Base-by-base conservation (phyloP, 2,888 invertebrate species). In the Argynnis bischoffii region DNA sequence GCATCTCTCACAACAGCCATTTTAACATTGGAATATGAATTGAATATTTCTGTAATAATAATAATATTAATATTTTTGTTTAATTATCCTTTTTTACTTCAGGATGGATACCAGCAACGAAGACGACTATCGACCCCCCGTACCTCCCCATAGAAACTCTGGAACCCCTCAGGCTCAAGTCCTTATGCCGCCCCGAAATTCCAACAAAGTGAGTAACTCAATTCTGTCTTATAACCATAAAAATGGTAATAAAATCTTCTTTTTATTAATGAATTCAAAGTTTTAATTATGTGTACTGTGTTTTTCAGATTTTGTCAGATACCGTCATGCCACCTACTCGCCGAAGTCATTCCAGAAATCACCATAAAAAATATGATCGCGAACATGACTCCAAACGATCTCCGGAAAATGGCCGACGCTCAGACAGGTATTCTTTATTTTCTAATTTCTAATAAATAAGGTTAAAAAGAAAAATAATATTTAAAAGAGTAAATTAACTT, bases 121-220 rank as follows among this genome's bases (percentile, higher is more conserved):
- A 73, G 89, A 87, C 77, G 96, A 96, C 74, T 97, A 97, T 89
- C 94, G 96, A 76, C 97, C 97, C 5, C 97, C 97, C n/a, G 96
- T 97, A 66, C 97, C 97, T 26, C 98, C 97, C 46, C 97, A 97
- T 82, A 93, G 97, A 76, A 96, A 96, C 87, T 94, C 96, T 50
- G 94, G 94, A 26, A 90, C 94, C 51, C 83, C 88, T 47, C 87
- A 85, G 71, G 83, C 84, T 51, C 88, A 85, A 68, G 74, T 85
- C 65, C 89, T 89, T 50, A 82, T 86, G 72, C 91, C 89, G 41
- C 88, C 88, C 50, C 79, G 91, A 64, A 93, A 94, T 76, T 87
- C 93, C 50, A 79, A 76, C 79, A 94, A 94, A 79, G 93, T 92
- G 78, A 86, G 86, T 67, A 50, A 41, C 35, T 8, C 11, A 11